Conservation (phyloP, 2,797 vertebrate species). For the Acrossocheilus fasciatus region DNA sequence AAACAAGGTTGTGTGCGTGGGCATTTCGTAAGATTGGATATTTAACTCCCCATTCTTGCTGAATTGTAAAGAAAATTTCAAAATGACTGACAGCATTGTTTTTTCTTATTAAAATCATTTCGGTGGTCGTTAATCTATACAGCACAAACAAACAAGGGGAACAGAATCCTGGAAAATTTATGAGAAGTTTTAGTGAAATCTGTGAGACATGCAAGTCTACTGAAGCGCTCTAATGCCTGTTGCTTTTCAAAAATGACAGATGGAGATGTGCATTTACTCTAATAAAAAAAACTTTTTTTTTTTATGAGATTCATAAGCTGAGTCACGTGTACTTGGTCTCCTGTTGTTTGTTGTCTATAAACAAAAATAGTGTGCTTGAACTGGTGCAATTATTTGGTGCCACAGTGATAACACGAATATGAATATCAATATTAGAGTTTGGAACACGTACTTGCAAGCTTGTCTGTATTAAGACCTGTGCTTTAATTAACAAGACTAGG, state of each 20-base stretch:
- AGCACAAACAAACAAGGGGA: constrained; percentile 59
- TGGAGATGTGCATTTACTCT: constrained; percentile 49
- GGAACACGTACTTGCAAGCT: not conserved
- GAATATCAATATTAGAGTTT: constrained; percentile 6
- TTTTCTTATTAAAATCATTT: not conserved
- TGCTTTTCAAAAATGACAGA: not conserved
- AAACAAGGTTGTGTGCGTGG: constrained; percentile 69
- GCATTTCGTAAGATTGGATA: constrained; percentile 60
- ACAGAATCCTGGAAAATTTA: constrained; percentile 72
- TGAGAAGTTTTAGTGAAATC: constrained; percentile 19
- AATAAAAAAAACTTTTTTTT: not conserved
- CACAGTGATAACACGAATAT: constrained; percentile 5
- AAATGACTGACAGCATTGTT: not conserved
- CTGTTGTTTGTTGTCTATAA: constrained; percentile 9
- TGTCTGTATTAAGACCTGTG: not conserved
- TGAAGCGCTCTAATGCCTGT: not conserved
- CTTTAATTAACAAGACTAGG: not conserved
- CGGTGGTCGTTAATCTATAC: not conserved
- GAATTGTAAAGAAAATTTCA: constrained; percentile 14
- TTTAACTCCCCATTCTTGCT: constrained; percentile 53
- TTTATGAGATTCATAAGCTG: not conserved
- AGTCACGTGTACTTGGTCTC: constrained; percentile 6
- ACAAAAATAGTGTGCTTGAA: constrained; percentile 33
- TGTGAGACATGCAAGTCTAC: not conserved
- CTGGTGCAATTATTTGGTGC: constrained; percentile 44